phyloP scores from a whole-genome alignment of 2,888 invertebrate species.

The Agriopis marginaria region DNA sequence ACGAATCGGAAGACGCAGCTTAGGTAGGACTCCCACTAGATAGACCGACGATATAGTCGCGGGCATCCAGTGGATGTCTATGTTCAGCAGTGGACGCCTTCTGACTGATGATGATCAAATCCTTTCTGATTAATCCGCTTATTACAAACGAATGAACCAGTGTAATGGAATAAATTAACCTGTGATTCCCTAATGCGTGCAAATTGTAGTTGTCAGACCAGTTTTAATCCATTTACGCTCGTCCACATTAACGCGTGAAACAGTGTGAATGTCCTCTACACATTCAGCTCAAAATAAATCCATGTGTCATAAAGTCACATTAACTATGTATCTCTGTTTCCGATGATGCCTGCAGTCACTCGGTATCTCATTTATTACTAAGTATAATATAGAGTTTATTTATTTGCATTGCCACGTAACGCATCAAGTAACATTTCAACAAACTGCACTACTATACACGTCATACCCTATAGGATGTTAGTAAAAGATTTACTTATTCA shows the following conservation, averaged over 20 bases:
- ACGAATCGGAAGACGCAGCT: no score
- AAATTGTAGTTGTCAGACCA: conserved; percentile 28
- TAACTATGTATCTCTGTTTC: conserved; percentile 40
- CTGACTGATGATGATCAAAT: background rate
- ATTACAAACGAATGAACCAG: conserved; percentile 17
- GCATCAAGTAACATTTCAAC: no score
- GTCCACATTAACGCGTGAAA: conserved; percentile 22
- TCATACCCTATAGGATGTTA: no score
- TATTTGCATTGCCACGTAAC: no score
- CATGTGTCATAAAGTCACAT: conserved; percentile 43
- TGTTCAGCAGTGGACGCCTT: no score
- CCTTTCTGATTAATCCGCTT: conserved; percentile 16
- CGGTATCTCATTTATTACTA: conserved; percentile 48
- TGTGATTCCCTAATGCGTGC: conserved; percentile 25
- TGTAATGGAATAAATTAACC: conserved; percentile 24
- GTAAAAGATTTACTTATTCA: no score
- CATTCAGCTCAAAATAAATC: conserved; percentile 51
- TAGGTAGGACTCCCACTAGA: no score
- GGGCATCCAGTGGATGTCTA: no score
- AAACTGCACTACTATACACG: no score
- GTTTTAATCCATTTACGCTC: conserved; percentile 38
- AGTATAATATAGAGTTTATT: conserved; percentile 25
- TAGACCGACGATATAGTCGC: no score
- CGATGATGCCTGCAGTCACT: conserved; percentile 44
- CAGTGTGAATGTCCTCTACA: conserved; percentile 49